Percentiles rank a stretch among this genome's conserved stretches.
phyloP scores from a whole-genome alignment of 2,888 invertebrate genomes.

The Girardia tigrina region DNA sequence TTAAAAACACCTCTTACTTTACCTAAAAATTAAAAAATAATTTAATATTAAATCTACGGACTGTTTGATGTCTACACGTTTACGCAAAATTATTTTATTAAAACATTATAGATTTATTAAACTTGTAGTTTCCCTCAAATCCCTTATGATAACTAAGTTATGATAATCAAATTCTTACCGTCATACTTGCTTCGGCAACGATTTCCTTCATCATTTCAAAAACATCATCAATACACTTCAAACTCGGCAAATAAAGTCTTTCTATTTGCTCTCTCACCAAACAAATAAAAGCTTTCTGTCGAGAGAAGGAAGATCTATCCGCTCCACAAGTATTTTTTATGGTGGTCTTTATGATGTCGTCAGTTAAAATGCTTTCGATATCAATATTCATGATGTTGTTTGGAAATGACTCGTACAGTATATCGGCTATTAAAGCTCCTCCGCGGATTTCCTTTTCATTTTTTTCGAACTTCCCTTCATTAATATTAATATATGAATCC shows the following conservation, averaged over 20 bases:
- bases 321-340: not conserved
- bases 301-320: not conserved
- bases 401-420: slow-evolving; percentile 12
- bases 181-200: slow-evolving; percentile 91
- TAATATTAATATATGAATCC: not conserved
- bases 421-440: not conserved
- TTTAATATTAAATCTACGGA: too few relatives aligned
- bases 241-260: slow-evolving; percentile 82
- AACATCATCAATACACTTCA: slow-evolving; percentile 79
- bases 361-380: not conserved
- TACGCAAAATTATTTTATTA: too few relatives aligned
- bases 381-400: not conserved
- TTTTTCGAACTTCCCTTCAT: not conserved
- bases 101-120: too few relatives aligned
- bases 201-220: slow-evolving; percentile 95
- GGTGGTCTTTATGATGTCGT: not conserved
- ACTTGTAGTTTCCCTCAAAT: too few relatives aligned
- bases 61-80: too few relatives aligned
- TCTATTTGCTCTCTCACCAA: slow-evolving; percentile 92
- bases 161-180: slow-evolving; percentile 52
- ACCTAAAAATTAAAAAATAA: too few relatives aligned
- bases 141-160: too few relatives aligned
- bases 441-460: not conserved
- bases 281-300: slow-evolving; percentile 76
- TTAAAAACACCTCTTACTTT: too few relatives aligned